Evolutionary conservation across 2,113 vertebrate species (phyloP).

Genomic region (Hippocampus barbouri): DNA sequence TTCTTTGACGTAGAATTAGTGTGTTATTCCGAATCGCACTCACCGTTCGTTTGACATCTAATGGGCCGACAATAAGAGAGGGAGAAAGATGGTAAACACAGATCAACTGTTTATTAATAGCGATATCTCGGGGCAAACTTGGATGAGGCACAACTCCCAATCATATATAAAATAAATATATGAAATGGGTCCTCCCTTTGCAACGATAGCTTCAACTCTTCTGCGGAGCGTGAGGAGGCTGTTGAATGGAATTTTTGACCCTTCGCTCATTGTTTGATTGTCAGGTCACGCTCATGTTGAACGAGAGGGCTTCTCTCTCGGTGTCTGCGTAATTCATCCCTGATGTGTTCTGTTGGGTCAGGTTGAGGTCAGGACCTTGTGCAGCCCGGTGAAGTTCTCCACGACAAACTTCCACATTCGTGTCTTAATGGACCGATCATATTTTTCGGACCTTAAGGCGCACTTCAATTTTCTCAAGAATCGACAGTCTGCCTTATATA

Average conservation of each 20-base stretch:
- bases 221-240: background rate
- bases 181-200: background rate
- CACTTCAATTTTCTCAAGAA: too few species aligned
- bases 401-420: background rate
- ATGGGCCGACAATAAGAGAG: background rate
- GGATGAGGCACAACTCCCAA: background rate
- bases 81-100: background rate
- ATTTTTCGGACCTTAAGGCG: too few species aligned
- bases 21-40: background rate
- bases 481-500: too few species aligned
- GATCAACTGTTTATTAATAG: background rate
- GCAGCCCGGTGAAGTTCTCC: background rate
- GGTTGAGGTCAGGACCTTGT: background rate
- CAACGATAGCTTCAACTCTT: background rate
- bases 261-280: background rate
- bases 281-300: background rate
- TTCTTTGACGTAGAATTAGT: background rate
- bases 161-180: background rate
- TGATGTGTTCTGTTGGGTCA: background rate
- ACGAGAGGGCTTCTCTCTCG: background rate
- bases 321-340: background rate
- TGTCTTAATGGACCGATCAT: background rate
- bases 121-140: background rate
- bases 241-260: background rate
- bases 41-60: background rate